Evolutionary conservation across 2,797 vertebrate species (phyloP), one percentile per base, ranked within the genome.

Genomic region (Pipistrellus pipistrellus): DNA sequence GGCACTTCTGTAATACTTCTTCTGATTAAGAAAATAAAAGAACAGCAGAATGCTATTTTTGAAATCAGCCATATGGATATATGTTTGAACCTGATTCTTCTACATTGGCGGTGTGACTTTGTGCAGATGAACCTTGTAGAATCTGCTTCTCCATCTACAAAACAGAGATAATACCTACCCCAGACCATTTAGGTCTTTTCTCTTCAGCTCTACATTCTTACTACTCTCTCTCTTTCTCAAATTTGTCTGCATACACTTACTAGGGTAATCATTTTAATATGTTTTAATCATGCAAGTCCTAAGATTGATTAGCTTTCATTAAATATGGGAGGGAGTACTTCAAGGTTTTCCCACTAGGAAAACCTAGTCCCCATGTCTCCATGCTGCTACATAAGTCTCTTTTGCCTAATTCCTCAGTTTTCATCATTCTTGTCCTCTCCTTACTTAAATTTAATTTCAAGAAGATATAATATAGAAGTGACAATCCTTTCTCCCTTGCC

Each of bases 391-490:
- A 0, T 23, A 81, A 78, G 59, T 75, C 6, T 71, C 69, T 30
- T 83, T 92, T 73, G 30, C 9, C 48, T 81, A 48, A 68, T 62
- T 21, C 25, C 27, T 93, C 5, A 2, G 38, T 35, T 73, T 88
- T 90, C 69, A 77, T 80, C 55, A 84, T 73, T 90, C 30, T n/a
- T 91, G 2, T 87, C 44, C 11, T 84, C 38, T 57, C 68, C 8
- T 73, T 62, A 76, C 13, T 92, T 89, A 75, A 89, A 41, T 66
- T 83, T 86, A 83, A 84, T 73, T 77, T 81, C 5, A 78, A 94
- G 32, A 88, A 92, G 38, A 68, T 14, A 80, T 11, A 72, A 68
- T 44, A 57, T 25, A 80, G 9, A 11, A 35, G 0, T 68, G 23
- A 41, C 0, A 14, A 46, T 81, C 15, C 35, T 84, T 72, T 81